Percentiles rank a stretch among this genome's conserved stretches.
These are phyloP conservation scores for Ptyas mucosa DNA, from an alignment of 2,113 vertebrate genomes.

Conservation along the genomic window DNA sequence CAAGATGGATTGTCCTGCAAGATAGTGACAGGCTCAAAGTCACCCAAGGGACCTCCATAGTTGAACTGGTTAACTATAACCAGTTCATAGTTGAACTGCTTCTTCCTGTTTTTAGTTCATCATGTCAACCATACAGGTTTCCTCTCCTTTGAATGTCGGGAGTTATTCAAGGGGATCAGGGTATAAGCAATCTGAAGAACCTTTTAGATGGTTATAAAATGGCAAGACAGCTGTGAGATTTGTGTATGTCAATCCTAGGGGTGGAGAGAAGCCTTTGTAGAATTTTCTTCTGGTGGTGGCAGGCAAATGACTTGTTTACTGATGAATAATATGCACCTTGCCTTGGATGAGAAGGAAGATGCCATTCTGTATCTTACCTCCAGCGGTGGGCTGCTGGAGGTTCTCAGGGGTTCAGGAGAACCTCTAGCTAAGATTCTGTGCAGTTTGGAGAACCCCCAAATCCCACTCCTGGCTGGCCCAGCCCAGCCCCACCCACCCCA, in stretches of 20 bases:
- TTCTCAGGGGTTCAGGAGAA: no score
- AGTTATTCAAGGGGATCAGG: not conserved
- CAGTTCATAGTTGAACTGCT: no score
- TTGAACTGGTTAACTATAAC: not conserved
- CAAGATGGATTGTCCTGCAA: not conserved
- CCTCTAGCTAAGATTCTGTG: no score
- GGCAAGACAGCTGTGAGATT: not conserved
- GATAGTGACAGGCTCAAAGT: not conserved
- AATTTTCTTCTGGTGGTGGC: not conserved
- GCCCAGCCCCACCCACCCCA: no score
- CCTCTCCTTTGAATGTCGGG: not conserved
- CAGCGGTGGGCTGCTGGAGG: no score
- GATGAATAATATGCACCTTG: not conserved
- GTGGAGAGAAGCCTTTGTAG: not conserved
- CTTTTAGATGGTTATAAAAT: not conserved
- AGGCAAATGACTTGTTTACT: not conserved
- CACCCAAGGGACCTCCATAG: not conserved
- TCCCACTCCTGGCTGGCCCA: no score
- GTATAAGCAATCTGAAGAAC: not conserved
- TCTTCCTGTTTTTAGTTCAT: not conserved
- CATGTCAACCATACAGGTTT: not conserved
- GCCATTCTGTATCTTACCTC: not conserved
- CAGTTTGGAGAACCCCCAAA: no score
- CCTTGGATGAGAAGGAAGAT: not conserved
- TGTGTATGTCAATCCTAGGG: not conserved